These are phyloP conservation scores for Chironomus tentans DNA, from an alignment of 2,888 invertebrate species.

Conservation along the genomic window DNA sequence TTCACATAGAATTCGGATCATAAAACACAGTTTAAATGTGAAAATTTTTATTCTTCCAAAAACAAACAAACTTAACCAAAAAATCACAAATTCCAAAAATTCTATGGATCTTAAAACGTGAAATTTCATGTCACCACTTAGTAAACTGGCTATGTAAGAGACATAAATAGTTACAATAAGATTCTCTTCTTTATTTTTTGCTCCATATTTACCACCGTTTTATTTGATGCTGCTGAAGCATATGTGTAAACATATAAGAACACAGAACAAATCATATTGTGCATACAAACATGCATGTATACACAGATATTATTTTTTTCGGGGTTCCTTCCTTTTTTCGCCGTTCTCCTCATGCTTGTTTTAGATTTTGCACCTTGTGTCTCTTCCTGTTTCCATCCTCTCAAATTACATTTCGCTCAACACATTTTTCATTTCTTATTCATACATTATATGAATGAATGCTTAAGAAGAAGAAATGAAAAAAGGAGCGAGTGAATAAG, in stretches of 20 bases:
- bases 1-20: too few relatives aligned
- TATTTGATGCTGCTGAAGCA: slow-evolving; percentile 13
- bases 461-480: background rate
- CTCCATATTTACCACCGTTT: background rate
- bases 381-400: slow-evolving; percentile 24
- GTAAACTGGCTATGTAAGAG: too few relatives aligned
- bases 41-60: too few relatives aligned
- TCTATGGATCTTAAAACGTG: too few relatives aligned
- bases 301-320: slow-evolving; percentile 1
- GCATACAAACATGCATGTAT: background rate
- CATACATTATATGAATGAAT: background rate
- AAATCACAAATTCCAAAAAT: too few relatives aligned
- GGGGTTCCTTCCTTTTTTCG: slow-evolving; percentile 9
- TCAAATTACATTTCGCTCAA: slow-evolving; percentile 25
- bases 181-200: background rate
- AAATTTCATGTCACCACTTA: too few relatives aligned
- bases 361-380: slow-evolving; percentile 24
- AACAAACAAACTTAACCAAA: too few relatives aligned
- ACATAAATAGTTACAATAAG: too few relatives aligned
- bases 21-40: too few relatives aligned
- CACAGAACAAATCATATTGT: background rate
- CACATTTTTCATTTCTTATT: slow-evolving; percentile 16
- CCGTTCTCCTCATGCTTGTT: slow-evolving; percentile 14
- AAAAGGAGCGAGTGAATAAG: too few relatives aligned
- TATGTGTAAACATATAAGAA: slow-evolving; percentile 16